Evolutionary conservation across 2,888 invertebrate species (phyloP), one percentile per base, ranked within the genome.

Genomic region (Pachycephus smyrnensis): DNA sequence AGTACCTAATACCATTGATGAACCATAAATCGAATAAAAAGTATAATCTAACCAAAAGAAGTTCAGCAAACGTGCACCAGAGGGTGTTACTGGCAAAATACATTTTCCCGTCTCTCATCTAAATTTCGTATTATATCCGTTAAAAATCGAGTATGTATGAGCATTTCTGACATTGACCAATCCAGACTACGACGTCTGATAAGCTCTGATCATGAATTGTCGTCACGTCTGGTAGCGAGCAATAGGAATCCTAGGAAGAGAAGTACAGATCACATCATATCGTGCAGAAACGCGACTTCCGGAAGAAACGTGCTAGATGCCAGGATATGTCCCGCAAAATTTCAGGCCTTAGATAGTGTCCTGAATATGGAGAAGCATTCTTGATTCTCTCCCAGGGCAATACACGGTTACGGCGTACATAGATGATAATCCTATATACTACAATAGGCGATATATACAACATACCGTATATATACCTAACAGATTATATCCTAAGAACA

Each of bases 361-460:
- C 32, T 71, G 71, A 31, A 71, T 71, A 71, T 71, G 71, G 71
- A 71, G 33, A 33, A 71, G 55, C 55, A 55, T 55, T 23, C 55
- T 55, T 55, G 55, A 55, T 55, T 55, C 15, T 55, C 23, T 55
- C 55, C 55, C 55, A 23, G 2, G 55, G 55, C 55, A 55, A 55
- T 55, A 55, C 23, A 55, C 55, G 55, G 9, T 55, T 23, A 55
- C 55, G 55, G 23, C 55, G 23, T 55, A 55, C 23, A 55, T 23
- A 23, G 23, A 55, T 55, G 23, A 55, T 55, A 55, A 55, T 55
- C 55, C 55, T 55, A 55, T 55, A 23, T 55, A 55, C 55, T 55
- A 9, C 15, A 55, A 55, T 23, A 55, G 23, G 33, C 33, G 3
- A 33, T 33, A 33, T 33, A 33, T 33, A 33, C 55, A 6, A 40